Base-by-base conservation (phyloP, 2,888 invertebrate genomes). In the Ditylenchus weischeri region DNA sequence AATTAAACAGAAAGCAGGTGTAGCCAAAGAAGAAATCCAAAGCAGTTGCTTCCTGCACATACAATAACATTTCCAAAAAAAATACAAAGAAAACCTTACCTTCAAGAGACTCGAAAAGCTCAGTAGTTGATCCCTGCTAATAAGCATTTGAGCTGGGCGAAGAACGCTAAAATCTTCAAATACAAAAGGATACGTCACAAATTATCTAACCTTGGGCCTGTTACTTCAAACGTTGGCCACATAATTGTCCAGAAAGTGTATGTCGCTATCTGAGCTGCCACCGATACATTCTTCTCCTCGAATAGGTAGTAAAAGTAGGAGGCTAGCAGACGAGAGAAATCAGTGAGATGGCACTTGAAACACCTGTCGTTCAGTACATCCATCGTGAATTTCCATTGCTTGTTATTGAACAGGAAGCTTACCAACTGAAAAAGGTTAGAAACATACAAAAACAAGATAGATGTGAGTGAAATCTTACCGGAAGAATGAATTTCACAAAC, bases 191-290 rank as follows among this genome's bases (percentile, higher is more conserved):
- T 54, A 7, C 11, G 10, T 2, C 21, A 15, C 13, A 54, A 54
- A 54, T 54, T 15, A 10, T 11, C 21, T 7, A 54, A 54, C 21
- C 13, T 54, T 54, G 29, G 1, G n/a, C n/a, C 10, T 1, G 2
- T 54, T 18, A 54, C 38, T 51, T 68, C 68, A 59, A 68, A 68
- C 4, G 66, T 68, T 5, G 68, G 68, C 13, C 64, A 60, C 23
- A 66, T 59, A 43, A 64, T 59, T n/a, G 51, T 68, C 68, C 68
- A 68, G n/a, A 68, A 51, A 15, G 57, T 51, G 19, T 47, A 43
- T 36, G 51, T 47, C 48, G 64, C 66, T n/a, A 61, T 62, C 48
- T 68, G 57, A n/a, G 54, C 48, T 36, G 57, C 66, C n/a, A 62
- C 49, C 15, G 50, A 47, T 15, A 15, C 23, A 35, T 68, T 57